Evolutionary conservation across 2,113 vertebrate genomes (phyloP), one percentile per base, ranked within the genome.

Genomic region (Dascyllus trimaculatus): DNA sequence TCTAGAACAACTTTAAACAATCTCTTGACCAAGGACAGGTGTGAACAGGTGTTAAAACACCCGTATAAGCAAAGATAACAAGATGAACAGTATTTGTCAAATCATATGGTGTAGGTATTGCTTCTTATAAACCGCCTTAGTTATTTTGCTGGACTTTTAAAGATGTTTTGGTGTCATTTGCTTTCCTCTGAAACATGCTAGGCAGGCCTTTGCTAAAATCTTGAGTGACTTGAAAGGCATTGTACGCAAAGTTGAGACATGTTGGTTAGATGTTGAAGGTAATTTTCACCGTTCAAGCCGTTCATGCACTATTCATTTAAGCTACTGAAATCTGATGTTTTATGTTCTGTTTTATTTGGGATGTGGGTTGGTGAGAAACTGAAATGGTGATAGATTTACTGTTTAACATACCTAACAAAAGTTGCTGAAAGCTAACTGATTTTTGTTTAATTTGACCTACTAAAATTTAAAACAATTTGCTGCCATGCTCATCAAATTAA

Each of bases 281-380:
- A 73, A 82, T 93, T 94, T 92, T 94, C 92, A 93, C 92, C 91
- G 92, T 92, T 94, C 92, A 93, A 95, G 95, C 89, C 83, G 93
- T 94, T 95, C 93, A 93, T 94, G 94, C 95, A 95, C 93, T 94
- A 95, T 95, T 95, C 95, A 85, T 90, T 95, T 93, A 95, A 95
- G 95, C 96, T 97, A 96, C 94, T 96, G 95, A 93, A 95, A 91
- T 88, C 87, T 78, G 84, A 84, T 91, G 81, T 91, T 83, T 85
- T 69, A 58, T 88, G 63, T 85, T 78, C 78, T 84, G 46, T 85
- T 87, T 88, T 82, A 64, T 82, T 80, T 49, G 86, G 89, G 88
- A 77, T 83, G 66, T 89, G 87, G 90, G 89, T 84, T 87, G 85
- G 76, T 89, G 84, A 86, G 51, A 77, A 72, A 78, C 73, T 72